phyloP scores from a whole-genome alignment of 2,113 vertebrate genomes.

The Lontra canadensis region DNA sequence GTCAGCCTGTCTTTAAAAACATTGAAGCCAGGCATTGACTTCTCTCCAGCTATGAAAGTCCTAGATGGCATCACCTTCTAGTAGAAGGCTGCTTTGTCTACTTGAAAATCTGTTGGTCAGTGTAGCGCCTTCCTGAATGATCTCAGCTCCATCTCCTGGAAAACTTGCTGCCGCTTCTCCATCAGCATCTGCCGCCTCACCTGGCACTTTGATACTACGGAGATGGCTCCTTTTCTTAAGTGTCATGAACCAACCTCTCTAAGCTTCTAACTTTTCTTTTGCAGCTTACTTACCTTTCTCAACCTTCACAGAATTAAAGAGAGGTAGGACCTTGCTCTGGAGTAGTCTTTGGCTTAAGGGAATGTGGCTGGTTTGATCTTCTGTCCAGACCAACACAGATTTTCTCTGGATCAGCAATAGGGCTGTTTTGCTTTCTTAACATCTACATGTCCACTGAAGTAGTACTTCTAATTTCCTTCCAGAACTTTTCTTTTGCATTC shows the following conservation, averaged over 20 bases:
- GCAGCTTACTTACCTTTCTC: not conserved
- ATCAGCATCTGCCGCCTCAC: not conserved
- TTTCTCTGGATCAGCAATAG: not conserved
- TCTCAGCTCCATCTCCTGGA: not conserved
- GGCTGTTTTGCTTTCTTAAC: not conserved
- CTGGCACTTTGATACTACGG: not conserved
- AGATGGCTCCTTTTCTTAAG: not conserved
- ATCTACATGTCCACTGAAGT: not conserved
- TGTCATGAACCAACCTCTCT: not conserved
- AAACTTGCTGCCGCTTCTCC: not conserved
- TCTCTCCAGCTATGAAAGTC: not conserved
- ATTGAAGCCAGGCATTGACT: not conserved
- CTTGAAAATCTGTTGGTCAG: not conserved
- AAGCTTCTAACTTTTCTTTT: not conserved
- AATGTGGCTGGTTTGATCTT: not conserved
- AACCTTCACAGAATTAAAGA: not conserved
- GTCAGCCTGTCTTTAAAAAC: not conserved
- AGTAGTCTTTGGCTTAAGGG: not conserved
- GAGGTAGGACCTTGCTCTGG: not conserved
- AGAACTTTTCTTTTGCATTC: not conserved
- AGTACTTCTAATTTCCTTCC: not conserved
- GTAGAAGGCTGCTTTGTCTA: not conserved
- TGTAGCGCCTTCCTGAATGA: not conserved
- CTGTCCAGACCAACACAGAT: not conserved
- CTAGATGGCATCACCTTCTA: not conserved